Evolutionary conservation across 1,140 invertebrate genomes (phyloP), one percentile per base, ranked within the genome.

Genomic region (Paralvinella palmiformis): DNA sequence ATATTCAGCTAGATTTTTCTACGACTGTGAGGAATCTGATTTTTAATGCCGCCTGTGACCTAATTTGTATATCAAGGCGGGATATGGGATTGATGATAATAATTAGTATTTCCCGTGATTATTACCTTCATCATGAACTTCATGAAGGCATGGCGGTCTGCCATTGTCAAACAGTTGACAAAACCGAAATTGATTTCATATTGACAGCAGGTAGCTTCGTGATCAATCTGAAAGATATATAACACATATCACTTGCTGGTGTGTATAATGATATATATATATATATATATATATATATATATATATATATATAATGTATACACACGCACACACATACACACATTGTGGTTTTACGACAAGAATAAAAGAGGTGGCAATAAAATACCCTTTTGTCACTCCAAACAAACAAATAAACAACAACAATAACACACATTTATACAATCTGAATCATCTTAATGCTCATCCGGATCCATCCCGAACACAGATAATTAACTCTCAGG

Each of bases 91-190:
- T n/a, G n/a, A n/a, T n/a, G n/a, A n/a, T n/a, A n/a, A n/a, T n/a
- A n/a, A n/a, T n/a, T n/a, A n/a, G n/a, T 48, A 2, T 24, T 2
- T 4, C 24, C n/a, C 5, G 29, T 0, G 17, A 62, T 48, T n/a
- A 20, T 10, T 27, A 60, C 63, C 63, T 66, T 66, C 22, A 66
- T 66, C 64, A 66, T 66, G 36, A 66, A 66, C 37, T 66, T 66
- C 64, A 66, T 66, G 59, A 66, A 66, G 20, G 29, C 41, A 37
- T 62, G 44, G 13, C 64, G 59, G 59, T 66, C 64, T 13, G 64
- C 64, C 15, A 53, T 66, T 31, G 59, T 61, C 50, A 66, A 53
- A 1, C 48, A 57, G 35, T 66, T 59, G 52, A 35, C 59, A 37
- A 44, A 66, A 13, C 35, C 50, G 59, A 63, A 66, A 36, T 66